phyloP scores from a whole-genome alignment of 1,140 invertebrate genomes.

The Hycleus cichorii region DNA sequence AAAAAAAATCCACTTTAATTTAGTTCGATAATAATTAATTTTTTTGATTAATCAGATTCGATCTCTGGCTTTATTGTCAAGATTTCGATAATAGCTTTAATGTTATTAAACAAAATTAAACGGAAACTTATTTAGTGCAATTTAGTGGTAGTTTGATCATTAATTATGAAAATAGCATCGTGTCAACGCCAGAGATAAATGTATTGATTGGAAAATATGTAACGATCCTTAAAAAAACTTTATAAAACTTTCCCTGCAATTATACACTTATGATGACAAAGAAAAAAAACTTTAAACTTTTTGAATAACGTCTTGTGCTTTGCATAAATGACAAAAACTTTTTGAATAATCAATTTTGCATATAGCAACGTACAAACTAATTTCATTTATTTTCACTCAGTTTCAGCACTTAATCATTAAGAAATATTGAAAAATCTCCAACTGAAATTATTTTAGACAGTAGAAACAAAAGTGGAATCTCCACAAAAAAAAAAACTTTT shows the following conservation, averaged over 20 bases:
- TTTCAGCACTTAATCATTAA: too few relatives aligned
- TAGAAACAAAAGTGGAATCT: neutral
- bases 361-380: neutral
- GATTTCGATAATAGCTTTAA: too few relatives aligned
- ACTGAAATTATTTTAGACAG: neutral
- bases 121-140: too few relatives aligned
- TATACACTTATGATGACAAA: neutral
- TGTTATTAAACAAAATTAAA: too few relatives aligned
- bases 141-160: neutral
- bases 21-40: too few relatives aligned
- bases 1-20: too few relatives aligned
- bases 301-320: constrained; percentile 4
- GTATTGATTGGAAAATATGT: constrained; percentile 12
- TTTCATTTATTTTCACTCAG: neutral
- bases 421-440: too few relatives aligned
- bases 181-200: constrained; percentile 8
- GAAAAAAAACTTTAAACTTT: constrained; percentile 1
- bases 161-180: constrained; percentile 11
- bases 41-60: too few relatives aligned
- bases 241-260: constrained; percentile 7
- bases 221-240: constrained; percentile 8
- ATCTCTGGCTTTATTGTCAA: too few relatives aligned
- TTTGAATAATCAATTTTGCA: constrained; percentile 1
- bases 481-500: neutral
- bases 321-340: constrained; percentile 5